phyloP scores from a whole-genome alignment of 1,140 invertebrate species.

The Brachionus manjavacas region DNA sequence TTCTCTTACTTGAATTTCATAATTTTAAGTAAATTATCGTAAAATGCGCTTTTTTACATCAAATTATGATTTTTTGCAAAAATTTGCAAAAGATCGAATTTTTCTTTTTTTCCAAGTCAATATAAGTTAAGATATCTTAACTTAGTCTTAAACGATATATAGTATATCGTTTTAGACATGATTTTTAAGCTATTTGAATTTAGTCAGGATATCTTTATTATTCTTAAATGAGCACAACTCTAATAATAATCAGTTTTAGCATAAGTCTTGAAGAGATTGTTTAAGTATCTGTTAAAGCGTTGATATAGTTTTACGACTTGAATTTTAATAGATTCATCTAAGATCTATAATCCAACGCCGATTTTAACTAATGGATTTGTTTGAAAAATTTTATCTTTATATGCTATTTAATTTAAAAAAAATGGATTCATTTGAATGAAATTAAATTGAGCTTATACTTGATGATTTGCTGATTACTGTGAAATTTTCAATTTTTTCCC shows the following conservation, averaged over 20 bases:
- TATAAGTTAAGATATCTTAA: too few relatives aligned
- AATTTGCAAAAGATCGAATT: too few relatives aligned
- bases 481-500: neutral
- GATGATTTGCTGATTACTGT: neutral
- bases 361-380: neutral
- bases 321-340: neutral
- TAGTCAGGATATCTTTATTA: neutral
- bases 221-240: neutral
- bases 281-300: neutral
- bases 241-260: neutral
- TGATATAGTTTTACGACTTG: neutral
- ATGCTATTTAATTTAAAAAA: neutral
- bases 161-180: neutral
- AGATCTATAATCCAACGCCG: neutral
- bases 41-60: too few relatives aligned
- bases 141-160: too few relatives aligned
- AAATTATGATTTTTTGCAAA: too few relatives aligned
- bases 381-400: neutral
- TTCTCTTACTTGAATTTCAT: too few relatives aligned
- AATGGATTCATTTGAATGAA: neutral
- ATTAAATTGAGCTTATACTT: neutral
- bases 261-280: neutral
- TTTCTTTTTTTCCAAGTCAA: too few relatives aligned
- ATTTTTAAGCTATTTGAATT: neutral
- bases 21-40: too few relatives aligned